A percentile compares a stretch with the other conserved stretches of the same genome.
Conservation (phyloP, 2,797 vertebrate species). For the Tiaroga cobitis region DNA sequence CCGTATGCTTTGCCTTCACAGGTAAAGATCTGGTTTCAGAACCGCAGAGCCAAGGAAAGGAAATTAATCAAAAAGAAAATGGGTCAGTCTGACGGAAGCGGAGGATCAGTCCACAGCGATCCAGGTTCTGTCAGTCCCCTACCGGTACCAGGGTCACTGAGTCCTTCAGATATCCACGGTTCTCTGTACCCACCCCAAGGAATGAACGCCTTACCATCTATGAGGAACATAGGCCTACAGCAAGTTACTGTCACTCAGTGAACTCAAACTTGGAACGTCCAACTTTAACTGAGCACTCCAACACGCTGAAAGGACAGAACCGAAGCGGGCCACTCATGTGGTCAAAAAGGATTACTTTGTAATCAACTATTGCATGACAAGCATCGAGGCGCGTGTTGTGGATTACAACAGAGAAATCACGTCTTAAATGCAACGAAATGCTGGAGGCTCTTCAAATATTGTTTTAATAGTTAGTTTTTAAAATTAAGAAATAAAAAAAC, state of each 20-base stretch:
- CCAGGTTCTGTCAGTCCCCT: slow-evolving; percentile 91
- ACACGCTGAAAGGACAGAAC: slow-evolving; percentile 71
- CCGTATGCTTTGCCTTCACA: slow-evolving; percentile 61
- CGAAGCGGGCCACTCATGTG: slow-evolving; percentile 42
- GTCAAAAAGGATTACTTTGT: slow-evolving; percentile 53
- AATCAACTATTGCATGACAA: slow-evolving; percentile 58
- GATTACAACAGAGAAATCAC: slow-evolving; percentile 63
- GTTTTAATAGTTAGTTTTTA: slow-evolving; percentile 81
- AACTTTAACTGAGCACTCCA: slow-evolving; percentile 82
- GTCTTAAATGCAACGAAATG: slow-evolving; percentile 69
- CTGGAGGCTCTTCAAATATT: slow-evolving; percentile 82
- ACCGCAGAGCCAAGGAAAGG: slow-evolving; percentile 91
- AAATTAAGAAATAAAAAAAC: slow-evolving; percentile 61
- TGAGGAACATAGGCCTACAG: slow-evolving; percentile 82
- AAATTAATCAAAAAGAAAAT: slow-evolving; percentile 95
- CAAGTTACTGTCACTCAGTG: slow-evolving; percentile 87
- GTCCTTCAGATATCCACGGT: slow-evolving; percentile 84
- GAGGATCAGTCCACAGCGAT: slow-evolving; percentile 90
- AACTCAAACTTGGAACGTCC: slow-evolving; percentile 66
- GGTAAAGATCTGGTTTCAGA: slow-evolving; percentile 99
- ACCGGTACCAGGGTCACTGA: slow-evolving; percentile 82
- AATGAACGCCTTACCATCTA: slow-evolving; percentile 85
- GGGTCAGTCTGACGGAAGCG: slow-evolving; percentile 89
- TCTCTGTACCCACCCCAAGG: slow-evolving; percentile 83
- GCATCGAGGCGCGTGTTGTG: slow-evolving; percentile 64